Percentiles rank a stretch among this genome's conserved stretches.
Evolutionary conservation across 2,797 vertebrate species (phyloP).

Genomic region (Petrocephalus sullivani): DNA sequence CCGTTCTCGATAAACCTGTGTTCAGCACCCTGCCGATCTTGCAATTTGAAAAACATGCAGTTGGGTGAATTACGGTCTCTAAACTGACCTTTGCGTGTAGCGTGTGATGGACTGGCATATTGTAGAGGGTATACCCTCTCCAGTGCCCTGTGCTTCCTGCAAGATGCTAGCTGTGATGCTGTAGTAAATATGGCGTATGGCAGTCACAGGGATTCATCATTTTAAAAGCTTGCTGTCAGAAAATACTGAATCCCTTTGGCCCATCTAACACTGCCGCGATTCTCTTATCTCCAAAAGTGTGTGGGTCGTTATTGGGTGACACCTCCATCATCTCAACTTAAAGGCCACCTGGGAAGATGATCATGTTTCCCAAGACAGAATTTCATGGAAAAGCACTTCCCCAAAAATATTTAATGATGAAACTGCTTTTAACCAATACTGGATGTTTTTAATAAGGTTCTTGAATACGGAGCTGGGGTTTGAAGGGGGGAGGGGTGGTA

Average conservation of each 20-base stretch:
- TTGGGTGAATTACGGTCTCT: background rate
- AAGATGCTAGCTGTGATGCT: background rate
- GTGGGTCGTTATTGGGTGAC: background rate
- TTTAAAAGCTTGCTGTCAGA: background rate
- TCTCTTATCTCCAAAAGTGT: background rate
- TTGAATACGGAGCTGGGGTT: background rate
- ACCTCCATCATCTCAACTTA: background rate
- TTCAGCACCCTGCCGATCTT: background rate
- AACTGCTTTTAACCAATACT: background rate
- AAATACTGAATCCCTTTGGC: background rate
- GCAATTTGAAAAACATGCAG: background rate
- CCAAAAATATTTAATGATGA: background rate
- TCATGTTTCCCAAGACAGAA: background rate
- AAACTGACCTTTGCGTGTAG: background rate
- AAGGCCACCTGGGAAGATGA: background rate
- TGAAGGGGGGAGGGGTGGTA: background rate
- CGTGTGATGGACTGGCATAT: background rate
- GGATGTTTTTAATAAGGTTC: background rate
- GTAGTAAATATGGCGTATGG: background rate
- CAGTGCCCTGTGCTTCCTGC: background rate
- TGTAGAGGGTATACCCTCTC: background rate
- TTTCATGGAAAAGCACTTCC: background rate
- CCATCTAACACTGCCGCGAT: background rate
- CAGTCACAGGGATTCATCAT: background rate
- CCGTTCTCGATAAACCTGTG: background rate